Evolutionary conservation across 2,888 invertebrate genomes (phyloP).

Genomic region (Microctonus aethiopoides): DNA sequence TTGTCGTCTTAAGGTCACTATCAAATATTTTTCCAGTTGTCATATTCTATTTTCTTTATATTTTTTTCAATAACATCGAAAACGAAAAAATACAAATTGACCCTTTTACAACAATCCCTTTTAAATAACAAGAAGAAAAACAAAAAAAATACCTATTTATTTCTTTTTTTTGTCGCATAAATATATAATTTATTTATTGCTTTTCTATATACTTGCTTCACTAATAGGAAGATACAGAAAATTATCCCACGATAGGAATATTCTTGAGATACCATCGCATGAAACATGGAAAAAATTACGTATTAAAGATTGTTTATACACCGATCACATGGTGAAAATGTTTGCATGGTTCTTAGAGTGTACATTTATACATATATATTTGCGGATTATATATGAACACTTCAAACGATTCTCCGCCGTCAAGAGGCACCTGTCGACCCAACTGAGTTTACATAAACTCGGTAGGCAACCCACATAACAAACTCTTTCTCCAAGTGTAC

Average conservation of each 20-base stretch:
- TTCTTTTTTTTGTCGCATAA: too few relatives aligned
- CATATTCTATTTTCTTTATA: neutral
- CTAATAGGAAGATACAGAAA: neutral
- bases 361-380: neutral
- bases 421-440: slow-evolving; percentile 43
- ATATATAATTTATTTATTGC: too few relatives aligned
- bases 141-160: too few relatives aligned
- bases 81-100: too few relatives aligned
- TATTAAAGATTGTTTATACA: slow-evolving; percentile 18
- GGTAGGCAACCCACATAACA: slow-evolving; percentile 39
- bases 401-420: slow-evolving; percentile 44
- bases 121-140: neutral
- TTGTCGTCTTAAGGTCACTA: neutral
- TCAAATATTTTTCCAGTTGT: slow-evolving; percentile 12
- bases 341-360: slow-evolving; percentile 43
- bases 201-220: neutral
- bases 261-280: neutral
- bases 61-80: neutral
- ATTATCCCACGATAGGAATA: slow-evolving; percentile 11
- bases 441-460: slow-evolving; percentile 42
- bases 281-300: slow-evolving; percentile 18
- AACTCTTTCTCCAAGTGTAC: slow-evolving; percentile 26
- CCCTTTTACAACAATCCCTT: too few relatives aligned
- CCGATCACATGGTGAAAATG: slow-evolving; percentile 39
- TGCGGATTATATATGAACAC: slow-evolving; percentile 44